Base-by-base conservation (phyloP, 2,113 vertebrate genomes). In the Chaenocephalus aceratus region DNA sequence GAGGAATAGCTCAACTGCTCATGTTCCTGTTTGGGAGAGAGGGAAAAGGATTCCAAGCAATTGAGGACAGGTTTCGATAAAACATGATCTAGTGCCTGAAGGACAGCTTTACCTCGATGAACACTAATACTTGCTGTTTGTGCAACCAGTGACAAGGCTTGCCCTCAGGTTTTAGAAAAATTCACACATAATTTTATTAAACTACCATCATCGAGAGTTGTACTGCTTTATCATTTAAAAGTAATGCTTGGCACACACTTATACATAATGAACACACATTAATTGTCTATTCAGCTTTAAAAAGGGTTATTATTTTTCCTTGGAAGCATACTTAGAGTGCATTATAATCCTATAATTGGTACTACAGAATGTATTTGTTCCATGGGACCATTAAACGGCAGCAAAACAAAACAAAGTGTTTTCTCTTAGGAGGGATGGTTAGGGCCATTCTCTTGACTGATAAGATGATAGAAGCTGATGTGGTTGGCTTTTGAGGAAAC, bases 1-100 rank as follows among this genome's bases (percentile, higher is more conserved):
- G 97, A 99, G 12, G 97, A 99, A 93, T 97, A 99, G 93, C 97
- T 98, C 89, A 96, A 90, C 93, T 97, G 97, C 80, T 98, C 97
- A 54, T 97, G 95, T 74, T 99, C 97, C 97, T 99, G 93, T 23
- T 79, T 85, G 90, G 46, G 26, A 69, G 26, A 76, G 21, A 2
- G 51, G 8, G 64, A 18, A 44, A 67, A 72, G 46, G 3, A 56
- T 41, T 70, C 8, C 0, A 6, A 34, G 10, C 12, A 30, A 36
- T 48, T 61, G 7, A 45, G 11, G n/a, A 58, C 26, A 59, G 11
- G 23, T 75, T 36, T 41, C 1, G 36, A 41, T 41, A 6, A 41
- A 41, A 41, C 6, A 41, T 41, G 6, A 41, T 41, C 5, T 41
- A 7, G 6, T 41, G 36, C 36, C 36, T 41, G 36, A 30, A 30